A percentile compares a stretch with the other conserved stretches of the same genome.
Conservation (phyloP, 1,140 invertebrate genomes). For the Musca vetustissima region DNA sequence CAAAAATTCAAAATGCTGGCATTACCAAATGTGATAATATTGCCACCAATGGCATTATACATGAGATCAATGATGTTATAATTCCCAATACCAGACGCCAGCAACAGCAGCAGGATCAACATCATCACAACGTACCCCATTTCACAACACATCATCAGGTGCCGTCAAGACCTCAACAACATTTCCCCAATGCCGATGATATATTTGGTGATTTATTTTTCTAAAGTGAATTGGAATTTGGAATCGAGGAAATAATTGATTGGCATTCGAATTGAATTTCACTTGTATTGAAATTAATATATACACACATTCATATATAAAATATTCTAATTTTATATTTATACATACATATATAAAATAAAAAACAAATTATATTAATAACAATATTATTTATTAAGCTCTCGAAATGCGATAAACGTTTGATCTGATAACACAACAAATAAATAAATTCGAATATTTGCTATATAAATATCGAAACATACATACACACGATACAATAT, state of each 20-base stretch:
- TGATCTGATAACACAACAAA: too few species aligned
- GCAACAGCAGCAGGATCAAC: constrained; percentile 35
- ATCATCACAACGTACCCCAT: not conserved
- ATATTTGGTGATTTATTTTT: constrained; percentile 55
- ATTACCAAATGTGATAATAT: constrained; percentile 63
- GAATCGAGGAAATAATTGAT: not conserved
- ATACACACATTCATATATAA: too few species aligned
- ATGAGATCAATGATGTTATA: constrained; percentile 62
- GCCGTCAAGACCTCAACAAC: not conserved
- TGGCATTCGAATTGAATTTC: too few species aligned
- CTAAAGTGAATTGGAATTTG: not conserved
- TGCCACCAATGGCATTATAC: constrained; percentile 64
- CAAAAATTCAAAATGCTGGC: constrained; percentile 60
- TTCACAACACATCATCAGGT: not conserved
- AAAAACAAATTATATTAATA: too few species aligned
- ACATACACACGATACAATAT: too few species aligned
- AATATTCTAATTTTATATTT: too few species aligned
- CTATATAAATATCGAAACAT: too few species aligned
- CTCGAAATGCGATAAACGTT: too few species aligned
- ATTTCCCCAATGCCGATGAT: constrained; percentile 14
- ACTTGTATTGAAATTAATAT: too few species aligned
- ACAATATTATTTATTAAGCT: too few species aligned
- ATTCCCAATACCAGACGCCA: constrained; percentile 30
- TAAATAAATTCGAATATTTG: too few species aligned
- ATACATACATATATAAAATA: too few species aligned